Base-by-base conservation (phyloP, 2,113 vertebrate species). In the Rhinolophus ferrumequinum region DNA sequence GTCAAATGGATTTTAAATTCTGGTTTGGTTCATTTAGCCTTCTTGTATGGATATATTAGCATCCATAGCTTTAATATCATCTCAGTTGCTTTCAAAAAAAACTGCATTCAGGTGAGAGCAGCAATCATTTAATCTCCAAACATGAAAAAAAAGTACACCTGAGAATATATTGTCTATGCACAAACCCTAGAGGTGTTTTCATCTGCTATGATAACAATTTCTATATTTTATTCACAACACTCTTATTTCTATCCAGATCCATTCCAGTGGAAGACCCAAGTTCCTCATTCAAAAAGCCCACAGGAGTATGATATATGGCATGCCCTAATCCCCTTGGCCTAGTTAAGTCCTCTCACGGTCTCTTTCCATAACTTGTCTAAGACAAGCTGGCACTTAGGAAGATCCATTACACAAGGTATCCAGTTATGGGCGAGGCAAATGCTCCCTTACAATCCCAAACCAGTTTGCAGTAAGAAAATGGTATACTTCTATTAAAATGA, bases 1-100 rank as follows among this genome's bases (percentile, higher is more conserved):
- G 93, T 98, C 90, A 96, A 90, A 72, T 81, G 64, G 70, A 66
- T 88, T 96, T 95, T 82, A 97, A 97, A 93, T 41, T 96, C 96
- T 97, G 95, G 70, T 93, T 97, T 92, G 26, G 52, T 93, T 87
- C 52, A 93, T 94, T 95, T 81, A 93, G 70, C n/a, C 52, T 90
- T 96, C 56, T 82, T 91, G 22, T 79, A 47, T 83, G 47, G 10
- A 35, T 94, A 35, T 66, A 83, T 97, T 86, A 52, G 38, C 50
- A 88, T 91, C 28, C 41, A 72, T 94, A 94, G 56, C 18, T 90
- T 84, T 67, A 89, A 58, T 92, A 95, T 85, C 56, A 64, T 75
- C 67, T 93, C 73, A 66, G 75, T 77, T 93, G 70, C 80, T 96
- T 96, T 96, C 66, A 87, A 88, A 85, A 8, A 44, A 91, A 90